Conservation (phyloP, 2,888 invertebrate species). For the Ochropacha duplaris region DNA sequence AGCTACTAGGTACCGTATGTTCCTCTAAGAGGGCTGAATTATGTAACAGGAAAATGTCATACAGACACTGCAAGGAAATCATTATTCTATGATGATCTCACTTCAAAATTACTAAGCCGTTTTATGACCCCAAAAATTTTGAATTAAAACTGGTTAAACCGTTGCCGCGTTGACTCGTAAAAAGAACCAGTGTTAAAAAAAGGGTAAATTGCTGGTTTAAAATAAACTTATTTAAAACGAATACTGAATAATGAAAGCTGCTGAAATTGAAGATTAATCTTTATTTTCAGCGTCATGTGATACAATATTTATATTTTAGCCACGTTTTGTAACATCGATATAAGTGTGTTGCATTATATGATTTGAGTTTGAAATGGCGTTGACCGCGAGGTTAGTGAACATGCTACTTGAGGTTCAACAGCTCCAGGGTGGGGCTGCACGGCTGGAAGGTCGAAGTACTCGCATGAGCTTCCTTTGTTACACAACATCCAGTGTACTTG, state of each 20-base stretch:
- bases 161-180: too few relatives aligned
- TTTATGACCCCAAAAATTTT: too few relatives aligned
- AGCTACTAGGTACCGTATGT: constrained; percentile 26
- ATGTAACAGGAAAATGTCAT: constrained; percentile 44
- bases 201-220: too few relatives aligned
- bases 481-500: constrained; percentile 39
- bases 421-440: constrained; percentile 52
- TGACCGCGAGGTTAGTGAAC: constrained; percentile 62
- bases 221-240: too few relatives aligned
- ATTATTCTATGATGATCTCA: too few relatives aligned
- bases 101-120: too few relatives aligned
- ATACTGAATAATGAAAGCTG: too few relatives aligned
- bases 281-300: too few relatives aligned
- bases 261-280: too few relatives aligned
- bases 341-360: constrained; percentile 36
- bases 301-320: background rate
- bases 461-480: constrained; percentile 50
- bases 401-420: constrained; percentile 51
- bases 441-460: constrained; percentile 67
- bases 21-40: constrained; percentile 38
- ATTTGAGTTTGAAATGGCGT: constrained; percentile 41
- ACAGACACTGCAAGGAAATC: background rate
- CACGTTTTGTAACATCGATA: background rate
- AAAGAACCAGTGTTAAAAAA: too few relatives aligned
- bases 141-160: too few relatives aligned